Base-by-base conservation (phyloP, 2,797 vertebrate species). In the Tokudaia muenninki region DNA sequence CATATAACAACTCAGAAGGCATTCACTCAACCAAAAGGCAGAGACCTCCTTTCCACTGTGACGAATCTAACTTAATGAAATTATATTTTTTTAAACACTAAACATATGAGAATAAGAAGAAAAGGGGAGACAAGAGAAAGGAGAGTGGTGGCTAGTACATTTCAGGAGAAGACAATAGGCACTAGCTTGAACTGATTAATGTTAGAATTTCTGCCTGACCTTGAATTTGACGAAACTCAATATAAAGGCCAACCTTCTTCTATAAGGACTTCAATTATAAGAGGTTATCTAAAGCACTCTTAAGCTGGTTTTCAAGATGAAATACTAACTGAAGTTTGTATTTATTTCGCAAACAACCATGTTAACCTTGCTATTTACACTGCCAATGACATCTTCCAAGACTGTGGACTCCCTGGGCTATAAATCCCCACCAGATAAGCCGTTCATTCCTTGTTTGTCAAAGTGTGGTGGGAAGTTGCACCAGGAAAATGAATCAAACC, bases 321-420 rank as follows among this genome's bases (percentile, higher is more conserved):
- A 98, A 99, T 98, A 98, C 97, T 98, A 98, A 98, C 98, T 97
- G 97, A 98, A 98, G 98, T 98, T 98, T 98, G 97, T 98, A 98
- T 98, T 99, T 99, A 98, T 98, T 98, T 98, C 92, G 57, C 98
- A 98, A 90, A 78, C 98, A 98, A 98, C 98, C 98, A 98, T 97
- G 98, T 98, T 98, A 98, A 98, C 98, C 98, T 98, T 98, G 98
- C 97, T 98, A 98, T 98, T 98, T 98, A 97, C 98, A 98, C 98
- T 98, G 98, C 94, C 98, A 98, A 98, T 98, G 97, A 98, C 98
- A 98, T 98, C 98, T 97, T 98, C 98, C 95, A 97, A 98, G 98
- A 98, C 97, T 98, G 95, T 80, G 98, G 97, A 98, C 98, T 98
- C 97, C 97, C 97, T 92, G 93, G 95, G 96, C 98, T 96, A 98